Conservation (phyloP, 2,113 vertebrate species). For the Microtus richardsoni region DNA sequence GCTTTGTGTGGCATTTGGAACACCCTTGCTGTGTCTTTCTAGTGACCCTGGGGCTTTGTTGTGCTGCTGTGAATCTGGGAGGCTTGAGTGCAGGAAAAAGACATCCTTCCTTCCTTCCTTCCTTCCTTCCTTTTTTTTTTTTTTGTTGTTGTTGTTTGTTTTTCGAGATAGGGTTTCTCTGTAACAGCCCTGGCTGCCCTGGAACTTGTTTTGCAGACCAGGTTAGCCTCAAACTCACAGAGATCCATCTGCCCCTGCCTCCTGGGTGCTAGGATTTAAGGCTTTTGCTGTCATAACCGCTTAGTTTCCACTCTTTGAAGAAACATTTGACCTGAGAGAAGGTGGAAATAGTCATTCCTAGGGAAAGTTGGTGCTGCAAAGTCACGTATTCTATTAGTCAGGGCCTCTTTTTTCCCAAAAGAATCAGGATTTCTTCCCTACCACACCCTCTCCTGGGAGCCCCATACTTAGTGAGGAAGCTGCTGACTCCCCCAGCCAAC, state of each 20-base stretch:
- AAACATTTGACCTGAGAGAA: background rate
- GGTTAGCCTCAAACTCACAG: background rate
- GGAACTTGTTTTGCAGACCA: background rate
- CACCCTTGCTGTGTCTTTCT: background rate
- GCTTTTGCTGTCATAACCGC: background rate
- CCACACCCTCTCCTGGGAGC: background rate
- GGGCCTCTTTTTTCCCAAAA: background rate
- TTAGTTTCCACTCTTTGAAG: background rate
- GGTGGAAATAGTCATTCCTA: background rate
- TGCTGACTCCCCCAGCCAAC: background rate
- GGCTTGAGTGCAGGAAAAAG: background rate
- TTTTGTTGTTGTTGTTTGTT: background rate
- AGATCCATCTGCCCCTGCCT: background rate
- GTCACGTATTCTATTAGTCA: background rate
- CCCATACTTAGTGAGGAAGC: background rate
- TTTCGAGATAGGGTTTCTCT: background rate
- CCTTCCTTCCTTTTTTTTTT: background rate
- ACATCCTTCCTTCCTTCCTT: background rate
- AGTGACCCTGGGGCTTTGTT: background rate
- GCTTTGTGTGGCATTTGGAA: background rate
- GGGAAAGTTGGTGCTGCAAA: background rate
- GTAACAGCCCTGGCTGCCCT: background rate
- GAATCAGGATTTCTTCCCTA: background rate
- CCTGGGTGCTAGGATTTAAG: background rate
- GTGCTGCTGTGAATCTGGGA: background rate